Percentiles rank a stretch among this genome's conserved stretches.
Evolutionary conservation across 2,888 invertebrate species (phyloP).

Genomic region (Aricia artaxerxes): DNA sequence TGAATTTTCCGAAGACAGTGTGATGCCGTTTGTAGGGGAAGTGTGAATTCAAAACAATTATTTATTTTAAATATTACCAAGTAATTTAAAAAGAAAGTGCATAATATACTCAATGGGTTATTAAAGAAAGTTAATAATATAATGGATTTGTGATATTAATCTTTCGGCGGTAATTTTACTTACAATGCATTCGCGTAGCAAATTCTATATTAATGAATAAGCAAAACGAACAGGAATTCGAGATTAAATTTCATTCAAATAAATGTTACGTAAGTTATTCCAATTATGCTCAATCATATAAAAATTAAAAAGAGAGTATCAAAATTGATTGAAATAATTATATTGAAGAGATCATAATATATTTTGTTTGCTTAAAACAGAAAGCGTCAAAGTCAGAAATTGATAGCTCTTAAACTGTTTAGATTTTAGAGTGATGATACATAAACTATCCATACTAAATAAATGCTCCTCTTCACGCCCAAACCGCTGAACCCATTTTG

Average conservation of each 20-base stretch:
- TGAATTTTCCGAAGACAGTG: no score
- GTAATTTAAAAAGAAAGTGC: background rate
- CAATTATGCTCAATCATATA: background rate
- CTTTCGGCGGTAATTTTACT: background rate
- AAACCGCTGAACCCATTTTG: no score
- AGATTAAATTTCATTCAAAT: background rate
- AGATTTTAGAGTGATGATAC: no score
- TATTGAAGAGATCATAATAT: no score
- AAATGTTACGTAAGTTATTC: background rate
- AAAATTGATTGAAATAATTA: background rate
- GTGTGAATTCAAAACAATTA: background rate
- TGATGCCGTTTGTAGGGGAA: background rate
- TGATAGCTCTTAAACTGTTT: background rate
- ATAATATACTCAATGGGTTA: background rate
- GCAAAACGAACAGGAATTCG: background rate
- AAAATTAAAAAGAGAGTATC: background rate
- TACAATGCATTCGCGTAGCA: constrained; percentile 6
- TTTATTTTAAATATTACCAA: background rate
- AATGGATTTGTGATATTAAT: background rate
- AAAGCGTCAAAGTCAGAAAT: background rate
- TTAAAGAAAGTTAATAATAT: background rate
- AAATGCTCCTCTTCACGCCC: no score
- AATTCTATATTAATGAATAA: background rate
- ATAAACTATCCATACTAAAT: no score
- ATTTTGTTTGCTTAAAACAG: background rate